Evolutionary conservation across 2,113 vertebrate species (phyloP), one percentile per base, ranked within the genome.

Genomic region (Chroicocephalus ridibundus): DNA sequence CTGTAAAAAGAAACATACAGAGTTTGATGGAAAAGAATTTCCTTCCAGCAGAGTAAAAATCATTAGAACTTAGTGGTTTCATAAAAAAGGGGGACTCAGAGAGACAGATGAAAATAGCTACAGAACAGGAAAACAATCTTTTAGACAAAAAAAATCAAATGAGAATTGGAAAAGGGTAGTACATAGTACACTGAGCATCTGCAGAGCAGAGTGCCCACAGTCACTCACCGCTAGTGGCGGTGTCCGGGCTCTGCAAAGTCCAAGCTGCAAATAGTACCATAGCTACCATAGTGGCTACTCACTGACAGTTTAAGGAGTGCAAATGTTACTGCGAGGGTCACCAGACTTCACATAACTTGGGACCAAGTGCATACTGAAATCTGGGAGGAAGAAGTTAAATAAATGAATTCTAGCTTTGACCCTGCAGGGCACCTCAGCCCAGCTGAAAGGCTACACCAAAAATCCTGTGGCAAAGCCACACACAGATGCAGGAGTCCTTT

Each of bases 111-210:
- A 76, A 40, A 9, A 31, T 16, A 5, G 9, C 21, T 51, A 60
- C 6, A 31, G 25, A 84, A 69, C 16, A 74, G 5, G 5, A 75
- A 65, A 82, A 42, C 17, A 78, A 5, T 22, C 2, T 32, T 52
- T 61, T 22, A 27, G 27, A 32, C 6, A 11, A 38, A 62, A 61
- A 55, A 24, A 36, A 12, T 5, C 7, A 34, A 36, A 49, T 14
- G 8, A 57, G 6, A 46, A 42, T 29, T 58, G 20, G 21, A 70
- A 51, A 9, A 72, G 7, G 2, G 4, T 52, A 29, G 6, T 2
- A 40, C 10, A 2, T 52, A 29, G 6, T 2, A 40, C 10, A 2
- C 17, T 15, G 7, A 2, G 4, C 11, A n/a, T 16, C 25, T 87
- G 17, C 20, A 77, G 27, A 72, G 15, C 13, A 26, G 11, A 11